These are phyloP conservation scores for Himantopus leucocephalus DNA, from an alignment of 2,113 vertebrate genomes.

Conservation along the genomic window DNA sequence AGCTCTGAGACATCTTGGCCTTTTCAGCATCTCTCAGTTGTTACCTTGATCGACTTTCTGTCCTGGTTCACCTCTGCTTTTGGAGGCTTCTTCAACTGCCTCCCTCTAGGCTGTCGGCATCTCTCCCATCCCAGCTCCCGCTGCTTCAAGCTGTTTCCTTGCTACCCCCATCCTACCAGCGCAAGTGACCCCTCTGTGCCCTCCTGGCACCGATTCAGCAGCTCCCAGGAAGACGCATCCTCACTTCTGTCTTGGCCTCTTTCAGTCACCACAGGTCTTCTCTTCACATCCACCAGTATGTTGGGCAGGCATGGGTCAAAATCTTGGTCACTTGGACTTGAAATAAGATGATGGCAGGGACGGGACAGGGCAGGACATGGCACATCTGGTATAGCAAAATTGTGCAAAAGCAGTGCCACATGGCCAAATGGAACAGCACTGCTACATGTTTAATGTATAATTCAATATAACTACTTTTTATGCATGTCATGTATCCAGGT, in stretches of 20 bases:
- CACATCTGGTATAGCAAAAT: neutral
- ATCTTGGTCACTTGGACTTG: neutral
- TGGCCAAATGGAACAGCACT: neutral
- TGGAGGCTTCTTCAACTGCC: neutral
- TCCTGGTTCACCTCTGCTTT: neutral
- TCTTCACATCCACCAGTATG: neutral
- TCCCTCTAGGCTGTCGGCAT: neutral
- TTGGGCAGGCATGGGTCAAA: neutral
- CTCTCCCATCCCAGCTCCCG: neutral
- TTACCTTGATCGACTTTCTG: neutral
- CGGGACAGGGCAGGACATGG: fast-evolving
- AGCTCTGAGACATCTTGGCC: neutral
- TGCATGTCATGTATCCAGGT: neutral
- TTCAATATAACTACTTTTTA: neutral
- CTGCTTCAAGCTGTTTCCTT: neutral
- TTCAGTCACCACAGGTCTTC: neutral
- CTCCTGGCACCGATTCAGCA: neutral
- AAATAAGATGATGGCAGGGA: neutral
- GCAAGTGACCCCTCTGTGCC: neutral
- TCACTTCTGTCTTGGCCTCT: neutral
- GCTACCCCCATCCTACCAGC: neutral
- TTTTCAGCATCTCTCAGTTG: neutral
- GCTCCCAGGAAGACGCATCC: neutral
- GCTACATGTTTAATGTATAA: neutral
- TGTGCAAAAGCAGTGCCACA: neutral